Percentiles rank a stretch among this genome's conserved stretches.
phyloP scores from a whole-genome alignment of 2,797 vertebrate species.

The Jordanella pulchra region DNA sequence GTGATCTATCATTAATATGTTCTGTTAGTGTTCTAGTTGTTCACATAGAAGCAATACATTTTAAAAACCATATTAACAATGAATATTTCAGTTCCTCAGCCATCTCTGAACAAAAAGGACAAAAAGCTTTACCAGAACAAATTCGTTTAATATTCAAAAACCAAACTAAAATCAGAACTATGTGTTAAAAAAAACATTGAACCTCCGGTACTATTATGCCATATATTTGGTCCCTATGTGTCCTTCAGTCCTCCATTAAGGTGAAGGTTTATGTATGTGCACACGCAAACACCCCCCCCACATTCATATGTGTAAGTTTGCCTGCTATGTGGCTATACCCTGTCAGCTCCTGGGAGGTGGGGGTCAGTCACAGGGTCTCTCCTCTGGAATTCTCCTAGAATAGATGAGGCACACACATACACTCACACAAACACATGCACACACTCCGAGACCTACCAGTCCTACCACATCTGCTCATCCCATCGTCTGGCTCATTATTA shows the following conservation, averaged over 20 bases:
- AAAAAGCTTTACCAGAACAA: neutral
- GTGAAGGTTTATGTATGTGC: slow-evolving; percentile 28
- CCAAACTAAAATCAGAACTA: neutral
- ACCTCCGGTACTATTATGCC: neutral
- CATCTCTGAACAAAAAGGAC: neutral
- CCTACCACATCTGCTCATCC: neutral
- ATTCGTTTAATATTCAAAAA: neutral
- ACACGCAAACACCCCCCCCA: neutral
- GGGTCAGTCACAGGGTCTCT: slow-evolving; percentile 79
- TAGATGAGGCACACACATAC: slow-evolving; percentile 61
- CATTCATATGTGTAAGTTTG: slow-evolving; percentile 14
- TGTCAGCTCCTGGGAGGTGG: slow-evolving; percentile 75
- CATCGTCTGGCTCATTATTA: neutral
- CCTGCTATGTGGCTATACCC: slow-evolving; percentile 64
- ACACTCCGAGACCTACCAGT: neutral
- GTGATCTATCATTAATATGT: neutral
- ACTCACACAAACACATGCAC: slow-evolving; percentile 28
- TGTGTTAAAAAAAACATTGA: neutral
- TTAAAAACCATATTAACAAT: slow-evolving; percentile 1
- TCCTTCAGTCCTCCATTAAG: slow-evolving; percentile 16
- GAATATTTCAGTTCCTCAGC: neutral
- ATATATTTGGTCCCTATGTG: slow-evolving; percentile 2
- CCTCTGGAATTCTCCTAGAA: slow-evolving; percentile 81
- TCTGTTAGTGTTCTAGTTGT: neutral
- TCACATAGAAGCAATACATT: neutral